Conservation (phyloP, 2,888 invertebrate species). For the Andrena fulva region DNA sequence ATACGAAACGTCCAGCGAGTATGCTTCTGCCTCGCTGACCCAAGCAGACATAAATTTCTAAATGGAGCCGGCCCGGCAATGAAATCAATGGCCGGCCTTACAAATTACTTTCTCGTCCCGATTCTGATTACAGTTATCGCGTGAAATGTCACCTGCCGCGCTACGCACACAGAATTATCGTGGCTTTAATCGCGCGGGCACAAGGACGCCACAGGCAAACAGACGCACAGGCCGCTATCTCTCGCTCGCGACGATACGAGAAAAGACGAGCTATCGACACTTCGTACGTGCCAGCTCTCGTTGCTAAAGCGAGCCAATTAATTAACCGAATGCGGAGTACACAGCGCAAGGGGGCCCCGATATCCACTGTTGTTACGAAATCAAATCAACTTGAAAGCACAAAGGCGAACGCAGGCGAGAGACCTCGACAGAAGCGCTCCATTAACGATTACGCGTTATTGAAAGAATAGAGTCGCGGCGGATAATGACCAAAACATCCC, state of each 20-base stretch:
- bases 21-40: not conserved
- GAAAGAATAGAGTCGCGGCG: not conserved
- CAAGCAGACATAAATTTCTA: not conserved
- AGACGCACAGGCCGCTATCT: constrained; percentile 17
- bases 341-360: too few species aligned
- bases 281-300: not conserved
- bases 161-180: constrained; percentile 31
- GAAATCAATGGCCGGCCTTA: too few species aligned
- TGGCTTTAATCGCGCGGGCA: constrained; percentile 23
- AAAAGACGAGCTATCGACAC: constrained; percentile 9
- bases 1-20: not conserved
- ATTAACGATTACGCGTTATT: not conserved
- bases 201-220: constrained; percentile 39
- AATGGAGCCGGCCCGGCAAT: not conserved
- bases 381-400: too few species aligned
- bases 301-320: not conserved
- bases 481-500: not conserved
- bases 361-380: too few species aligned
- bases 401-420: too few species aligned
- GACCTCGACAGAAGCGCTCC: not conserved
- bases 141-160: constrained; percentile 5
- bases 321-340: not conserved
- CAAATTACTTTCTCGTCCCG: not conserved
- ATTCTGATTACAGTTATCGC: constrained; percentile 30
- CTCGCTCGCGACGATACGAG: not conserved